Conservation (phyloP, 1,140 invertebrate genomes). For the Zophobas atratus region DNA sequence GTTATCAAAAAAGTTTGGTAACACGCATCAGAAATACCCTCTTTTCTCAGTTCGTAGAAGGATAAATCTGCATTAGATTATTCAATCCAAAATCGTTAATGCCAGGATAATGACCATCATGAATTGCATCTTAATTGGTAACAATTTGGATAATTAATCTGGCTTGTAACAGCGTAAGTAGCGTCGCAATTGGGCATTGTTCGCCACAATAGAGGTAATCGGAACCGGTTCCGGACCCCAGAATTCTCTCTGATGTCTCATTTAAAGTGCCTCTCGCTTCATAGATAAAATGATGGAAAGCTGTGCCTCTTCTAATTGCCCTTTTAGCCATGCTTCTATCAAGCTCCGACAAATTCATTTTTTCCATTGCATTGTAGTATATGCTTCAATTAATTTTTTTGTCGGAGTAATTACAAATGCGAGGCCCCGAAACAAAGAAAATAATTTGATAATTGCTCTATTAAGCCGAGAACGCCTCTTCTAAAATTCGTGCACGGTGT, state of each 20-base stretch:
- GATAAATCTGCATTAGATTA: conserved; percentile 24
- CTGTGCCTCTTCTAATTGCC: conserved; percentile 62
- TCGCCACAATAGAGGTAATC: conserved; percentile 67
- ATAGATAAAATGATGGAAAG: conserved; percentile 59
- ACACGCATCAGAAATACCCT: too few species aligned
- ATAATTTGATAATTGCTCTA: conserved; percentile 36
- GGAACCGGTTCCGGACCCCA: conserved; percentile 64
- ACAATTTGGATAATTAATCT: conserved; percentile 70
- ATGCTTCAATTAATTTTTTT: conserved; percentile 33
- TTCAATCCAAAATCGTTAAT: conserved; percentile 52
- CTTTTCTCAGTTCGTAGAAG: background rate
- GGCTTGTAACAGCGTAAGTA: conserved; percentile 67
- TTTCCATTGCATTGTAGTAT: conserved; percentile 4
- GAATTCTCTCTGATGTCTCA: conserved; percentile 62
- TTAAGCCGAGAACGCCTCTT: background rate
- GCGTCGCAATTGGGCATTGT: conserved; percentile 68
- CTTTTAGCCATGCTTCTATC: conserved; percentile 47
- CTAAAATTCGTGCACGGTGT: background rate
- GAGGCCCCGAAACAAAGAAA: conserved; percentile 20
- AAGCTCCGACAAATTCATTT: conserved; percentile 12
- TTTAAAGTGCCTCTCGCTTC: conserved; percentile 60
- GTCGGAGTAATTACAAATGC: background rate
- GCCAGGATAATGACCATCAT: conserved; percentile 63
- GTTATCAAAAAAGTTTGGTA: too few species aligned
- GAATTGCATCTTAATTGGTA: conserved; percentile 70